Conservation (phyloP, 2,888 invertebrate genomes). For the Tachystola acroxantha region DNA sequence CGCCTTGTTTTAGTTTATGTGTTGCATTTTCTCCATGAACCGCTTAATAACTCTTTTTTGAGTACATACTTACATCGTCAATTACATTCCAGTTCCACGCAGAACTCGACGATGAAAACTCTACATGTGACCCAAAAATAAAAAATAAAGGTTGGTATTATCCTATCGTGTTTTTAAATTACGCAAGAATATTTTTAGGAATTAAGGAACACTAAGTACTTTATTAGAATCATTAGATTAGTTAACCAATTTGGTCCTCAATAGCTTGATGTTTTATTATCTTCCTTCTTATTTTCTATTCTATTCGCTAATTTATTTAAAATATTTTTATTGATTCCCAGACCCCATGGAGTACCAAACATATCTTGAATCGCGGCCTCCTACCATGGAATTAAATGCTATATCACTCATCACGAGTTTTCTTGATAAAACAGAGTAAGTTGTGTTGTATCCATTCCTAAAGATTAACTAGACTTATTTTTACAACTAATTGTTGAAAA, state of each 20-base stretch:
- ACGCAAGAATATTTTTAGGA: too few relatives aligned
- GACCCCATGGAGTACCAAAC: constrained; percentile 80
- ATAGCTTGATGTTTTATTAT: too few relatives aligned
- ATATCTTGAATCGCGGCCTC: constrained; percentile 81
- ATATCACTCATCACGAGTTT: constrained; percentile 78
- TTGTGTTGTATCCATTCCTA: constrained; percentile 8
- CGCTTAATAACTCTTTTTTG: too few relatives aligned
- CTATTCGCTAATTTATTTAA: not conserved
- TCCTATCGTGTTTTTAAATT: too few relatives aligned
- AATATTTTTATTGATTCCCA: constrained; percentile 16
- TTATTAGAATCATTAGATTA: too few relatives aligned
- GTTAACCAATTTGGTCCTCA: too few relatives aligned
- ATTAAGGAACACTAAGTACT: too few relatives aligned
- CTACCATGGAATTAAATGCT: constrained; percentile 82
- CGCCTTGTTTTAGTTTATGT: too few relatives aligned
- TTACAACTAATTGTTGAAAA: too few relatives aligned
- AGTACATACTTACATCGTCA: too few relatives aligned
- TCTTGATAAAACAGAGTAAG: constrained; percentile 77
- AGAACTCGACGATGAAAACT: constrained; percentile 69
- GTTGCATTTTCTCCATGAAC: too few relatives aligned
- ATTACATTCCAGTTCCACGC: constrained; percentile 83
- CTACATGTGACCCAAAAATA: constrained; percentile 37
- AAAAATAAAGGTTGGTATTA: constrained; percentile 44
- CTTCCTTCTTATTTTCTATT: not conserved
- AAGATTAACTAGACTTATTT: too few relatives aligned